These are phyloP conservation scores for Shargacucullia verbasci DNA, from an alignment of 2,888 invertebrate genomes.

Conservation along the genomic window DNA sequence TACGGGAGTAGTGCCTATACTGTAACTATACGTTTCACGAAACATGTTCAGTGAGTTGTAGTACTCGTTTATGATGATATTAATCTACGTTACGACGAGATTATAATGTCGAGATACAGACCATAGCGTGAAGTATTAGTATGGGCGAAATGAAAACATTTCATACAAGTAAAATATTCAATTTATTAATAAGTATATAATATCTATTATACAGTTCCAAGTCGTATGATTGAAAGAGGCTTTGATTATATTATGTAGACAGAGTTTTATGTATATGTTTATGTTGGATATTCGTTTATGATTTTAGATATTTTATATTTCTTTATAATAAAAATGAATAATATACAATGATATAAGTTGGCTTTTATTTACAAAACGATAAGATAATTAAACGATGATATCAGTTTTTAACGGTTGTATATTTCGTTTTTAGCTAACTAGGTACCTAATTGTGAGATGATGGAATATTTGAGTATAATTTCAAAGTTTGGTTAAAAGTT, in stretches of 20 bases:
- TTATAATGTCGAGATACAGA: slow-evolving; percentile 13
- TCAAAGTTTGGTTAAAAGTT: too few relatives aligned
- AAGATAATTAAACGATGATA: too few relatives aligned
- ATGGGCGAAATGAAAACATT: slow-evolving; percentile 38
- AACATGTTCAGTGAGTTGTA: slow-evolving; percentile 19
- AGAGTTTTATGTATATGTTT: slow-evolving; percentile 36
- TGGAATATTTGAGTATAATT: too few relatives aligned
- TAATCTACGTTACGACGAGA: slow-evolving; percentile 4
- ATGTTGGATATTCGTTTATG: slow-evolving; percentile 38
- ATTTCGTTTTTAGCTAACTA: too few relatives aligned
- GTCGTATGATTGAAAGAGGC: slow-evolving; percentile 36
- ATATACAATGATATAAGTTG: slow-evolving; percentile 37
- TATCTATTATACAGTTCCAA: slow-evolving; percentile 31
- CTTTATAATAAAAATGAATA: slow-evolving; percentile 32
- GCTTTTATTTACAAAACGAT: slow-evolving; percentile 43
- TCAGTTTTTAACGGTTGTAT: too few relatives aligned
- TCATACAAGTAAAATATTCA: slow-evolving; percentile 28
- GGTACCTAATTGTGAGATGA: too few relatives aligned
- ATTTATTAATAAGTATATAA: slow-evolving; percentile 41
- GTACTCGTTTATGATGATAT: slow-evolving; percentile 17
- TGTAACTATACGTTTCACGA: slow-evolving; percentile 20
- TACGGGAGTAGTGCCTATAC: slow-evolving; percentile 16
- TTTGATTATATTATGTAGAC: slow-evolving; percentile 38
- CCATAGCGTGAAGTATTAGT: slow-evolving; percentile 23
- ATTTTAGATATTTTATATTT: slow-evolving; percentile 38